Evolutionary conservation across 2,888 invertebrate species (phyloP).

Genomic region (Pyrocoelia pectoralis): DNA sequence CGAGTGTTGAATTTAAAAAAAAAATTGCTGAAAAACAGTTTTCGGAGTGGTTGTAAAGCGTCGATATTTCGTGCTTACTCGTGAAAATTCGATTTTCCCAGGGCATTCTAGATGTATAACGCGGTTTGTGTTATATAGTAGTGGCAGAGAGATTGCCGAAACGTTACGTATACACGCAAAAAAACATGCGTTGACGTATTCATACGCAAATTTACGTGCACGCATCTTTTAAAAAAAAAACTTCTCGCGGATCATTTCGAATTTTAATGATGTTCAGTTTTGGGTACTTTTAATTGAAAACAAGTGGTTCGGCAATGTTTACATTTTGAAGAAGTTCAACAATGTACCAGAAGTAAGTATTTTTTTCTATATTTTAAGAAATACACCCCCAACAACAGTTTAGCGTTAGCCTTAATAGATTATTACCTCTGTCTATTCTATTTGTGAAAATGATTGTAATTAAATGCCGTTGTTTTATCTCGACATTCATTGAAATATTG

Average conservation of each 20-base stretch:
- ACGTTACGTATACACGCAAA: conserved; percentile 21
- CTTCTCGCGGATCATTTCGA: too few species aligned
- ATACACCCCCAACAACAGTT: neutral
- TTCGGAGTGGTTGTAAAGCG: conserved; percentile 31
- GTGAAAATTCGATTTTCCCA: conserved; percentile 41
- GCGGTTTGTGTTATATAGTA: conserved; percentile 36
- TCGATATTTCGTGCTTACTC: conserved; percentile 32
- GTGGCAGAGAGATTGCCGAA: conserved; percentile 26
- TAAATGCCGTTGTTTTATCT: too few species aligned
- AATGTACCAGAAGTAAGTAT: conserved; percentile 29
- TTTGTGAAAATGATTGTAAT: too few species aligned
- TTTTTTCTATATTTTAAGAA: neutral
- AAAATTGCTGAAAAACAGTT: conserved; percentile 18
- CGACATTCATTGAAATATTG: too few species aligned
- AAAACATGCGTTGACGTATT: conserved; percentile 4
- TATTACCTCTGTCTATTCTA: too few species aligned
- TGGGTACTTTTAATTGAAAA: neutral
- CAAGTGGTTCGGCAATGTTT: conserved; percentile 15
- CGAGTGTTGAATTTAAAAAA: neutral
- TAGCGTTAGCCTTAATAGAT: neutral
- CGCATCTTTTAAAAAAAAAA: neutral
- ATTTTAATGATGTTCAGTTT: neutral
- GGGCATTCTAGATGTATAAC: conserved; percentile 37
- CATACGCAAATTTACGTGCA: conserved; percentile 17
- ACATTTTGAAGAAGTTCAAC: conserved; percentile 26